Base-by-base conservation (phyloP, 2,113 vertebrate species). In the Carettochelys insculpta region DNA sequence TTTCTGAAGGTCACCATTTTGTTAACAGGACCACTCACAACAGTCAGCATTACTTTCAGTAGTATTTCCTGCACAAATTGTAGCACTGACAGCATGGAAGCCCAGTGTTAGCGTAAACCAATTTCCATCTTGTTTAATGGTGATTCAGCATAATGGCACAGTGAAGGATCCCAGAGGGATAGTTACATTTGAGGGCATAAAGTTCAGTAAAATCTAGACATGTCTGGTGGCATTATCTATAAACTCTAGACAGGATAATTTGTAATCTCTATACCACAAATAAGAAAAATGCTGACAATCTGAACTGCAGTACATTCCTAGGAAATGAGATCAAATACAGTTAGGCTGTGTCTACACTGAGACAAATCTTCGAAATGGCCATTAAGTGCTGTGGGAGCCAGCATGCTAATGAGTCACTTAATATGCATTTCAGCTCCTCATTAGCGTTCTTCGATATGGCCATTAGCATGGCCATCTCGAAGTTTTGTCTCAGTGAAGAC, bases 241-340 rank as follows among this genome's bases (percentile, higher is more conserved):
- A 19, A 75, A 75, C 43, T 29, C 11, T n/a, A 48, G 19, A 14
- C 6, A 48, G 45, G 61, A 22, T 7, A 68, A 34, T 3, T 29
- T 80, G 71, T 13, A 77, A 8, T 22, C 88, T 45, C 47, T 45
- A 53, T 5, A 83, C 27, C 12, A 58, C n/a, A 89, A 88, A 86
- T 9, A 22, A 53, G 31, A 51, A 78, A 78, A 41, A 82, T 6
- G 29, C 13, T 22, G 51, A 31, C 83, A 24, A 27, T 56, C 27
- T 56, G 54, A 56, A 56, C 54, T 31, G 12, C n/a, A 68, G 19
- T 22, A 68, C n/a, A 68, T 13, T 80, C 53, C 6, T 77, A 22
- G 82, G 29, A 38, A 27, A 4, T 93, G 80, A 91, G 79, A 90
- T 79, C 61, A 86, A 89, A 80, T 20, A 22, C 92, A 93, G 50